Evolutionary conservation across 1,140 invertebrate species (phyloP).

Genomic region (Sycophila sp.): DNA sequence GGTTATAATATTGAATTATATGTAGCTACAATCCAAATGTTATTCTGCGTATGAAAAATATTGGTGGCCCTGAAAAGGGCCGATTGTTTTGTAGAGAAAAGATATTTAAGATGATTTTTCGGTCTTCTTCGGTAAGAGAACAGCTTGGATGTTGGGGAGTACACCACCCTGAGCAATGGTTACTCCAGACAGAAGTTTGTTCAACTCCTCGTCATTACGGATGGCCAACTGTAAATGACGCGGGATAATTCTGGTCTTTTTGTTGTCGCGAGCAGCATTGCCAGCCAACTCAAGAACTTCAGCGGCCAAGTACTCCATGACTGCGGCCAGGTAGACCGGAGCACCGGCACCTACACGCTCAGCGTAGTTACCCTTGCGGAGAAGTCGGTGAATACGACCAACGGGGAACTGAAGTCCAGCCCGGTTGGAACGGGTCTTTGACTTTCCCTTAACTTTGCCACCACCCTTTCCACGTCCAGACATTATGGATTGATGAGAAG

Average conservation of each 20-base stretch:
- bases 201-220: constrained; percentile 56
- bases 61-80: constrained; percentile 49
- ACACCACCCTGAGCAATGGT: constrained; percentile 77
- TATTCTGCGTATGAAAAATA: neutral
- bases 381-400: constrained; percentile 75
- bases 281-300: constrained; percentile 83
- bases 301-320: constrained; percentile 73
- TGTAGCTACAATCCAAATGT: too few relatives aligned
- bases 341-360: constrained; percentile 77
- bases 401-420: constrained; percentile 80
- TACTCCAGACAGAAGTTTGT: constrained; percentile 73
- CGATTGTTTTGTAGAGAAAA: constrained; percentile 14
- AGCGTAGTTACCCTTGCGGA: constrained; percentile 78
- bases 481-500: constrained; percentile 51
- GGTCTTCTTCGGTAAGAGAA: constrained; percentile 63
- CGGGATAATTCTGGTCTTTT: constrained; percentile 78
- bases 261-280: constrained; percentile 77
- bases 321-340: constrained; percentile 78
- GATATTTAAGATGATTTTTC: neutral
- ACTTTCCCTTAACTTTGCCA: constrained; percentile 72
- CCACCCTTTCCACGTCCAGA: constrained; percentile 72
- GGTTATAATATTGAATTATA: too few relatives aligned
- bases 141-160: constrained; percentile 74
- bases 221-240: constrained; percentile 85
- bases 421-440: constrained; percentile 71